Percentiles rank a stretch among this genome's conserved stretches.
phyloP scores from a whole-genome alignment of 2,888 invertebrate genomes.

The Poecilus cupreus region DNA sequence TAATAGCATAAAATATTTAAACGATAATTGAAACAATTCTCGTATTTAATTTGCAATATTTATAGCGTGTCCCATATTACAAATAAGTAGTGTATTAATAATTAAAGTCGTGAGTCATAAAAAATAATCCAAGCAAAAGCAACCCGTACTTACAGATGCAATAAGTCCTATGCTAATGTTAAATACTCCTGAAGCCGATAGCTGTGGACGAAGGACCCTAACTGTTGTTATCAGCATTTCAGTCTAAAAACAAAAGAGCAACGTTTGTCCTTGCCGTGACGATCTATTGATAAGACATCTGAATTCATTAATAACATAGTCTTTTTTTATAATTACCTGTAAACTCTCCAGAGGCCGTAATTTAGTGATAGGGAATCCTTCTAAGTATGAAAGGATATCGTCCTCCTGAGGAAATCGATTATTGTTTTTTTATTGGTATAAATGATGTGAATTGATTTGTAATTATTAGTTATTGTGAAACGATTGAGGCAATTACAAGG shows the following conservation, averaged over 20 bases:
- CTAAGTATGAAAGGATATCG: constrained; percentile 65
- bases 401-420: constrained; percentile 63
- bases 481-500: too few relatives aligned
- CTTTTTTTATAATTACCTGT: constrained; percentile 62
- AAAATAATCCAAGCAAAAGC: not conserved
- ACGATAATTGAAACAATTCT: too few relatives aligned
- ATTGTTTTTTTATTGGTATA: not conserved
- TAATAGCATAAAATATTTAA: too few relatives aligned
- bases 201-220: constrained; percentile 65
- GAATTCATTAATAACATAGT: not conserved
- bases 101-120: too few relatives aligned
- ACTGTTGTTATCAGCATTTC: constrained; percentile 67
- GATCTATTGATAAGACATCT: not conserved
- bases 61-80: too few relatives aligned
- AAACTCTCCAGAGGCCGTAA: constrained; percentile 65
- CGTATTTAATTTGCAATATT: too few relatives aligned
- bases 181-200: constrained; percentile 67
- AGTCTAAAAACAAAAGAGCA: constrained; percentile 61
- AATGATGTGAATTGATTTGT: not conserved
- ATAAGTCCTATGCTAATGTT: constrained; percentile 66
- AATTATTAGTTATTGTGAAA: too few relatives aligned
- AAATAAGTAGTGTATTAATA: too few relatives aligned
- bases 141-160: constrained; percentile 66
- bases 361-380: constrained; percentile 67
- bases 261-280: not conserved